Evolutionary conservation across 1,140 invertebrate species (phyloP).

Genomic region (Oncopeltus fasciatus): DNA sequence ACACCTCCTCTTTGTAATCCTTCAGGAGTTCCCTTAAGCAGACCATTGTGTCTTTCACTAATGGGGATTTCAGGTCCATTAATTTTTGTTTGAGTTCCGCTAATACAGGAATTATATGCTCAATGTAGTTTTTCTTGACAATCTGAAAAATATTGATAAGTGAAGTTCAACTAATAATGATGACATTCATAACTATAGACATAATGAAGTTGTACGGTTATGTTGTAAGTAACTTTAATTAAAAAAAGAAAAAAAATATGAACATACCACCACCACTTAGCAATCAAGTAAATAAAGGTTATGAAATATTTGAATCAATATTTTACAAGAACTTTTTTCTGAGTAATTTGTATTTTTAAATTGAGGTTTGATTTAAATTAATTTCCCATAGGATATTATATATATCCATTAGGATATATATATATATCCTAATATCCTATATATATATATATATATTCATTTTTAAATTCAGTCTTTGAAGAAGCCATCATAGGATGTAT

Average conservation of each 20-base stretch:
- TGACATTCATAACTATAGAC: slow-evolving; percentile 9
- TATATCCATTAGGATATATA: no score
- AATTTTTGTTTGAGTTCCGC: slow-evolving; percentile 39
- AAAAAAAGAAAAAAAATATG: not conserved
- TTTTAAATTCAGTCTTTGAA: no score
- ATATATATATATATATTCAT: no score
- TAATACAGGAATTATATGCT: slow-evolving; percentile 41
- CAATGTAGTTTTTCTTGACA: slow-evolving; percentile 39
- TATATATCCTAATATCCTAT: no score
- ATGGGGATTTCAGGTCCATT: slow-evolving; percentile 26
- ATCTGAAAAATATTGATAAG: slow-evolving; percentile 31
- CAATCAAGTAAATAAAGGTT: no score
- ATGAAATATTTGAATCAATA: no score
- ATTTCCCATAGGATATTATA: no score
- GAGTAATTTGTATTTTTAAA: no score
- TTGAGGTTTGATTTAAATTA: no score
- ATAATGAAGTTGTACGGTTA: not conserved
- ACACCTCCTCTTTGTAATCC: slow-evolving; percentile 39
- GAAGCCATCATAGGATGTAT: no score
- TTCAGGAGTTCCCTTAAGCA: slow-evolving; percentile 37
- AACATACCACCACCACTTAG: no score
- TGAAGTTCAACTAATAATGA: slow-evolving; percentile 25
- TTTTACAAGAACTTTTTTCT: no score
- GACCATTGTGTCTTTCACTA: slow-evolving; percentile 30
- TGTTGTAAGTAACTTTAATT: not conserved